These are phyloP conservation scores for Mugil cephalus DNA, from an alignment of 2,113 vertebrate genomes.

Conservation along the genomic window DNA sequence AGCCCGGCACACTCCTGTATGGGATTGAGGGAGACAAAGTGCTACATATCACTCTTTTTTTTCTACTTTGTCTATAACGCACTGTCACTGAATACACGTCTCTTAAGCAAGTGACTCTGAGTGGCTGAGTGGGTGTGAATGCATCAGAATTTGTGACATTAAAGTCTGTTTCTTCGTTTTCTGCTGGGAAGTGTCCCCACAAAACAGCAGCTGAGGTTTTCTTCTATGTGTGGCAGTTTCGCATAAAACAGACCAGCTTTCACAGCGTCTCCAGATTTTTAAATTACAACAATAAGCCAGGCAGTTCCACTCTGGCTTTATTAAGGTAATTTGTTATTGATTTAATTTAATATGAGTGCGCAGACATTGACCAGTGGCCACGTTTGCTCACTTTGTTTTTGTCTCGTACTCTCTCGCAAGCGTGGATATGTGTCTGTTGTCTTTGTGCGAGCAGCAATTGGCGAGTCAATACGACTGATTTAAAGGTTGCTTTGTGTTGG, in stretches of 20 bases:
- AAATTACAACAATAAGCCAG: constrained; percentile 32
- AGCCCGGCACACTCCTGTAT: constrained; percentile 64
- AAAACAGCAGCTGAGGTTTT: constrained; percentile 42
- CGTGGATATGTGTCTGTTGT: constrained; percentile 32
- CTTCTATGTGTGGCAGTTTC: constrained; percentile 16
- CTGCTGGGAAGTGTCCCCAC: constrained; percentile 14
- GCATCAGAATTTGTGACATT: constrained; percentile 61
- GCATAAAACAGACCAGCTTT: constrained; percentile 37
- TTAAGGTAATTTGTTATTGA: constrained; percentile 54
- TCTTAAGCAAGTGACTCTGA: constrained; percentile 29
- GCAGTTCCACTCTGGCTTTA: constrained; percentile 46
- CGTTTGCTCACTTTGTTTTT: constrained; percentile 27
- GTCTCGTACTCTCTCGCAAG: constrained; percentile 13
- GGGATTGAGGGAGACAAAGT: constrained; percentile 59
- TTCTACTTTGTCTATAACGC: constrained; percentile 47
- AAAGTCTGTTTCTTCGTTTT: constrained; percentile 51
- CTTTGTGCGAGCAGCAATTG: constrained; percentile 47
- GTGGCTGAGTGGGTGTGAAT: constrained; percentile 51
- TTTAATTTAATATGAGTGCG: constrained; percentile 37
- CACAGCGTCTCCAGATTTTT: constrained; percentile 17
- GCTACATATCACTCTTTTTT: constrained; percentile 52
- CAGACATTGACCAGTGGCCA: constrained; percentile 26
- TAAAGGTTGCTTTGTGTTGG: constrained; percentile 70
- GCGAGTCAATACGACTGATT: constrained; percentile 48
- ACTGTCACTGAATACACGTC: constrained; percentile 31